Evolutionary conservation across 2,113 vertebrate genomes (phyloP), one percentile per base, ranked within the genome.

Genomic region (Oceanodroma tethys): DNA sequence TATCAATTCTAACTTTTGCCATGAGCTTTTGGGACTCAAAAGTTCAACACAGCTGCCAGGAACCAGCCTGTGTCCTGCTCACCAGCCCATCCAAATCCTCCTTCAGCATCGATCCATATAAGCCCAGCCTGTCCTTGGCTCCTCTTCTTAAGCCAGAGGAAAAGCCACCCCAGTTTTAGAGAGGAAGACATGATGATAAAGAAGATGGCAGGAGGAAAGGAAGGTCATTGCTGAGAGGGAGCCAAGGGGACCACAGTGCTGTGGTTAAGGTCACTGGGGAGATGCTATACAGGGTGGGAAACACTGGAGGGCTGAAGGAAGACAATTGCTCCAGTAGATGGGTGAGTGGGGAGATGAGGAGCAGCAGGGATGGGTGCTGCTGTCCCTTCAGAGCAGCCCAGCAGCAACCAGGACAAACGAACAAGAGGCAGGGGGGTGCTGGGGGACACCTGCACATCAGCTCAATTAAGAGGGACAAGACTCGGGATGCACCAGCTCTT

Each of bases 401-500:
- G n/a, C 40, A 83, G 59, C 78, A 55, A 25, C 17, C 67, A 62
- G 67, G 53, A 45, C 27, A 78, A 78, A 40, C 0, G 2, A 81
- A 38, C 17, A 29, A 45, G 62, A 65, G 36, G 23, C 19, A 59
- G 58, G 9, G 7, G 20, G 38, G 5, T 50, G n/a, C 34, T 40
- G 25, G 25, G 47, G 53, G 27, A 26, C 65, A 19, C 16, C 13
- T 11, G 16, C 5, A 1, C 18, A 25, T 20, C 1, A 1, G 27
- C 43, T 80, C 19, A 17, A 16, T 16, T 32, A 30, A 32, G 40
- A 45, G 42, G 45, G 42, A 56, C 12, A 22, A 27, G 36, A 34
- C 16, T 50, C 0, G 4, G 62, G 50, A 25, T 34, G 58, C 26
- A 16, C 7, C 62, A 82, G 45, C 62, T 34, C 45, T 53, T 60